Evolutionary conservation across 1,140 invertebrate genomes (phyloP).

Genomic region (Bombyx mandarina): DNA sequence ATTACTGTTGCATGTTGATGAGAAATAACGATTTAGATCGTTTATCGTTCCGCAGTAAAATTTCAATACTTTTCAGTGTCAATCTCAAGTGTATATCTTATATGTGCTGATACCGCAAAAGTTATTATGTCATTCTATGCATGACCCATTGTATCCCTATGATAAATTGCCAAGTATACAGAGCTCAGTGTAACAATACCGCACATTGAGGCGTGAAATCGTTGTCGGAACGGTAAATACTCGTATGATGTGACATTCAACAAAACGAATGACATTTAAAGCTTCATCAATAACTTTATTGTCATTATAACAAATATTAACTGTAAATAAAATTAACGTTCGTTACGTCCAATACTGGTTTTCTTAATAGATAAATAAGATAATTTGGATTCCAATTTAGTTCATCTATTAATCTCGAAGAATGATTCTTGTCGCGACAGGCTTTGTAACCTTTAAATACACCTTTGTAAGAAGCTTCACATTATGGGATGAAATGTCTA

Average conservation of each 20-base stretch:
- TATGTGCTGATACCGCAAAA: background rate
- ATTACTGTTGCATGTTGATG: too few species aligned
- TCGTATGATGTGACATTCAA: background rate
- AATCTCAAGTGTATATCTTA: too few species aligned
- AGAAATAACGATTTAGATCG: too few species aligned
- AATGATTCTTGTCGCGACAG: background rate
- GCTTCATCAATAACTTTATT: conserved; percentile 6
- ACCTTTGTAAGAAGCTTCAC: background rate
- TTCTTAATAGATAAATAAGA: too few species aligned
- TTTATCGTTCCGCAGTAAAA: background rate
- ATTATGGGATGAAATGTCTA: conserved; percentile 30
- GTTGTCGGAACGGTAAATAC: background rate
- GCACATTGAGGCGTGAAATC: conserved; percentile 8
- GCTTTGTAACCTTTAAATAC: background rate
- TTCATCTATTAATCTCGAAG: background rate
- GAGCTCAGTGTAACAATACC: conserved; percentile 15
- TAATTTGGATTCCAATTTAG: conserved; percentile 1
- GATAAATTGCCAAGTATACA: conserved; percentile 35
- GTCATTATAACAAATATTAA: conserved; percentile 5
- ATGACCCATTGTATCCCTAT: conserved; percentile 41
- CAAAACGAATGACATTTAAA: conserved; percentile 1
- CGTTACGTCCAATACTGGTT: background rate
- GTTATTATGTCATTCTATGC: background rate
- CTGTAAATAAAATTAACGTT: background rate
- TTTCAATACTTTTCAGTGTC: too few species aligned